Percentiles rank a stretch among this genome's conserved stretches.
Evolutionary conservation across 2,797 vertebrate species (phyloP).

Genomic region (Molossus alvarezi): DNA sequence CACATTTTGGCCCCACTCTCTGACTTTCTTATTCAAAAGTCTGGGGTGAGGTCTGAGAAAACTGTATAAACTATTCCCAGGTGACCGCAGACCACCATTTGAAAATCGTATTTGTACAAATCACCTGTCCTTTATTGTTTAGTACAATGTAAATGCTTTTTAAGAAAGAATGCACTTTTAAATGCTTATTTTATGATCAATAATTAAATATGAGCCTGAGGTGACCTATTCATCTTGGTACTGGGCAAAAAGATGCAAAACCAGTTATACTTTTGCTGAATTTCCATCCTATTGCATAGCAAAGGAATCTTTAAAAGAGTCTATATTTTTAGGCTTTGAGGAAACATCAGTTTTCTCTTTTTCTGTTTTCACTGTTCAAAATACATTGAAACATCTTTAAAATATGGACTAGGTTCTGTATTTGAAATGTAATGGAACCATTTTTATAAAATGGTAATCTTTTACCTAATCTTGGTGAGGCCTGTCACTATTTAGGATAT

Average conservation of each 20-base stretch:
- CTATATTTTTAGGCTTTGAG: slow-evolving; percentile 16
- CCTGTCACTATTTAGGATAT: not conserved
- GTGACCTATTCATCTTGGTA: slow-evolving; percentile 27
- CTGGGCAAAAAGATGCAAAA: not conserved
- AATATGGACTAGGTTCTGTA: not conserved
- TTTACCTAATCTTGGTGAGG: slow-evolving; percentile 7
- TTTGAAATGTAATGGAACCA: slow-evolving; percentile 47
- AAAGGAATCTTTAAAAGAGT: slow-evolving; percentile 58
- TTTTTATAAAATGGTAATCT: slow-evolving; percentile 50
- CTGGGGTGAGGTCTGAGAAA: not conserved
- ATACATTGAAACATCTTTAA: slow-evolving; percentile 62
- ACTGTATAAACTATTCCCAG: not conserved
- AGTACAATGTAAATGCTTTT: not conserved
- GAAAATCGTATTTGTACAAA: not conserved
- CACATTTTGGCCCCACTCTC: not conserved
- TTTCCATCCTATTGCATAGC: not conserved
- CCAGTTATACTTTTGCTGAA: slow-evolving; percentile 17
- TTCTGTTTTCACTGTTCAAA: slow-evolving; percentile 47
- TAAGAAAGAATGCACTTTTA: slow-evolving; percentile 15
- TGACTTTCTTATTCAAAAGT: not conserved
- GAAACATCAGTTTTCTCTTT: slow-evolving; percentile 41
- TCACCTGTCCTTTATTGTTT: not conserved
- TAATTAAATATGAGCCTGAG: slow-evolving; percentile 7
- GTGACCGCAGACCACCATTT: not conserved
- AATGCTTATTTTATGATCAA: slow-evolving; percentile 4